Conservation (phyloP, 2,797 vertebrate genomes). For the Eulemur albifrons region DNA sequence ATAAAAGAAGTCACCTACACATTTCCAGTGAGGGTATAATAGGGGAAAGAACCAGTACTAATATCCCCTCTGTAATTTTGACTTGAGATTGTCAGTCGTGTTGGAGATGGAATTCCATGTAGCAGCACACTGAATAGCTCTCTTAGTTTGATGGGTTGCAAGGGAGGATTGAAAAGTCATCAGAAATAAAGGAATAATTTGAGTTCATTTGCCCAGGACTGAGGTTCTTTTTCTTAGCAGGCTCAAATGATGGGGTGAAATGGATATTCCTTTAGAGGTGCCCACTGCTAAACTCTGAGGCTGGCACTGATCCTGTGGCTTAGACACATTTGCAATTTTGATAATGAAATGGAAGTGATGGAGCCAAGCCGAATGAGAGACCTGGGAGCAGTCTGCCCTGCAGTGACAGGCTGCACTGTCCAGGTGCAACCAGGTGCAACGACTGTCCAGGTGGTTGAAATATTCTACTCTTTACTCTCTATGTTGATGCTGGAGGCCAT, state of each 20-base stretch:
- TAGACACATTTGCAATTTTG: background rate
- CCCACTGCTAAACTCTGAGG: background rate
- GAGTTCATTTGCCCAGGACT: background rate
- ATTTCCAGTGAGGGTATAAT: background rate
- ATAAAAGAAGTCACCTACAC: background rate
- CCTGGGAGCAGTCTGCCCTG: background rate
- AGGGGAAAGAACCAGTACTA: background rate
- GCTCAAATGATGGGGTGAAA: background rate
- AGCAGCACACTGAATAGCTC: background rate
- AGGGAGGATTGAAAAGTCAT: background rate
- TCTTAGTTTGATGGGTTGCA: background rate
- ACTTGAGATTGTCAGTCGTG: background rate
- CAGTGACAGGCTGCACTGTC: too few relatives aligned
- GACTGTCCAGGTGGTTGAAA: background rate
- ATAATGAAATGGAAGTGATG: background rate
- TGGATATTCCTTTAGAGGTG: background rate
- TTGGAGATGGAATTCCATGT: background rate
- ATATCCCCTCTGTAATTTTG: background rate
- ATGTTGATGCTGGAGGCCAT: background rate
- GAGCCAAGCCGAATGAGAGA: background rate
- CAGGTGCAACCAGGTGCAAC: too few relatives aligned
- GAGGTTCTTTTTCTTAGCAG: constrained; percentile 33
- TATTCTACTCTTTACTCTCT: background rate
- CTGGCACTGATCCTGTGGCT: background rate
- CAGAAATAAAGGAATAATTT: background rate